phyloP scores from a whole-genome alignment of 1,140 invertebrate genomes.

The Potamilus streckersoni region DNA sequence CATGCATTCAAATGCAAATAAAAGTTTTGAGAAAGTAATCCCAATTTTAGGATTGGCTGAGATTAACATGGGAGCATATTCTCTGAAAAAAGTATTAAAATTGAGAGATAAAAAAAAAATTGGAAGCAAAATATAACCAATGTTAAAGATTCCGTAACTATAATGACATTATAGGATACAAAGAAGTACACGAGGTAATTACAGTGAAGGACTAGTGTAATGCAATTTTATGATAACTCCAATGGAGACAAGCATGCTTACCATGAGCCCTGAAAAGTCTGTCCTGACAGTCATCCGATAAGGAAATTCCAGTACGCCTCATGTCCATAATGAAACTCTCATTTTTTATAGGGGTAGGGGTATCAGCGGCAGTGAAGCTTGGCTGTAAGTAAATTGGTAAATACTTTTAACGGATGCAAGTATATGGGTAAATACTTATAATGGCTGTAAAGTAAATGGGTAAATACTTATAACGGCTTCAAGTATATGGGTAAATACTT shows the following conservation, averaged over 20 bases:
- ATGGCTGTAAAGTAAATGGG: no score
- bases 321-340: conserved; percentile 76
- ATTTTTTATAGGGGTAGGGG: conserved; percentile 67
- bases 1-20: no score
- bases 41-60: no score
- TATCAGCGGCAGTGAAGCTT: conserved; percentile 64
- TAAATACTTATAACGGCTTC: not conserved
- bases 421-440: no score
- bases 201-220: not conserved
- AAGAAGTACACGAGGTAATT: not conserved
- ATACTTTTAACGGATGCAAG: not conserved
- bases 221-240: not conserved
- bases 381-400: conserved; percentile 52
- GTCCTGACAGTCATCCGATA: conserved; percentile 84
- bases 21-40: no score
- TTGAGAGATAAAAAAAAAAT: not conserved
- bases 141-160: not conserved
- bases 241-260: conserved; percentile 26
- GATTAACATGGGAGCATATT: no score
- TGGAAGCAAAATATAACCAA: not conserved
- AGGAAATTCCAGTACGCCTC: conserved; percentile 74
- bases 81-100: no score
- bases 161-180: not conserved
- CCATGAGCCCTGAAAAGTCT: conserved; percentile 91
- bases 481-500: no score